Evolutionary conservation across 2,113 vertebrate genomes (phyloP).

Genomic region (Bos javanicus): DNA sequence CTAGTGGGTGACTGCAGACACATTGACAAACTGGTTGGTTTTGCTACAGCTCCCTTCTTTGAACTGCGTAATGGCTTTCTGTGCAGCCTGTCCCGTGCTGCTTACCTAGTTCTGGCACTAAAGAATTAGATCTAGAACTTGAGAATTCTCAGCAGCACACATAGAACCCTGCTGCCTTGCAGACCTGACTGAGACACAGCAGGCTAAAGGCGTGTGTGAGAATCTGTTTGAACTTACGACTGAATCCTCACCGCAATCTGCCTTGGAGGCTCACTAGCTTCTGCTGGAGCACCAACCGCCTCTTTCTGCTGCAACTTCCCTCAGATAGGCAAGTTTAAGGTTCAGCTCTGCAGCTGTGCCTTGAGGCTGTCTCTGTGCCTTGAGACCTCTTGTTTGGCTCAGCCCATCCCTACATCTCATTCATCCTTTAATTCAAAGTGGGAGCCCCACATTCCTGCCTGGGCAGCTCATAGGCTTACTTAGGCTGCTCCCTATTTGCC

Average conservation of each 20-base stretch:
- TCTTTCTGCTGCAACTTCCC: background rate
- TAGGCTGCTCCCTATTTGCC: accelerated
- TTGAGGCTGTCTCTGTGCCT: background rate
- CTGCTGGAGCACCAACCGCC: background rate
- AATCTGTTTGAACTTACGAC: background rate
- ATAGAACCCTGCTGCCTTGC: background rate
- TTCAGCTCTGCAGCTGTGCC: background rate
- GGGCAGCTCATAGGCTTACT: background rate
- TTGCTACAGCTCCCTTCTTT: background rate
- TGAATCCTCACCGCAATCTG: background rate
- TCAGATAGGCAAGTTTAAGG: background rate
- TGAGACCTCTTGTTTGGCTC: background rate
- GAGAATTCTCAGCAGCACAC: background rate
- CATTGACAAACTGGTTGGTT: background rate
- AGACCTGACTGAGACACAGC: background rate
- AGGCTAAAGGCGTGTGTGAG: background rate
- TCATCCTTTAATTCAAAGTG: background rate
- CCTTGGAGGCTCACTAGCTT: background rate
- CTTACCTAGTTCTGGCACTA: background rate
- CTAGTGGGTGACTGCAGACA: background rate
- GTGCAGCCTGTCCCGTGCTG: background rate
- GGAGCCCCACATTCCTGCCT: background rate
- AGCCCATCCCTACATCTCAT: background rate
- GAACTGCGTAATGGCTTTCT: background rate
- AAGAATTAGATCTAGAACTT: background rate